Conservation (phyloP, 2,797 vertebrate genomes). For the Lophius americanus region DNA sequence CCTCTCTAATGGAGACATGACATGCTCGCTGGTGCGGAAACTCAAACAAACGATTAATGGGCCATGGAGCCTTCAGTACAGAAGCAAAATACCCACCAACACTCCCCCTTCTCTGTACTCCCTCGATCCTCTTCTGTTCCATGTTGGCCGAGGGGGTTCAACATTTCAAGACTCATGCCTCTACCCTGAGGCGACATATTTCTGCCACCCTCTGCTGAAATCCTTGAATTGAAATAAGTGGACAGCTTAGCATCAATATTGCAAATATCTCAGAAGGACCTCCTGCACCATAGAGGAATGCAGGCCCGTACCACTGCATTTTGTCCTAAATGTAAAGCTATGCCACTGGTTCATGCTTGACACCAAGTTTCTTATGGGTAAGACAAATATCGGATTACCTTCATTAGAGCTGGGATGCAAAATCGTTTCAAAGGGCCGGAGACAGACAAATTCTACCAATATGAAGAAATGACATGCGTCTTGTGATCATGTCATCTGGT, state of each 20-base stretch:
- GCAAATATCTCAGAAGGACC: neutral
- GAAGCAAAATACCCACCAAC: constrained; percentile 67
- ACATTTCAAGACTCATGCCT: constrained; percentile 68
- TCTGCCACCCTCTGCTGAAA: constrained; percentile 48
- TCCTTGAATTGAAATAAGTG: constrained; percentile 26
- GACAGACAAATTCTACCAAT: constrained; percentile 12
- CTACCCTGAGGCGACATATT: constrained; percentile 53
- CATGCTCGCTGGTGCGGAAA: constrained; percentile 83
- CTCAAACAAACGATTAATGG: constrained; percentile 88
- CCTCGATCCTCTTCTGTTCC: constrained; percentile 56
- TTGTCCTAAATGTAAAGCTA: neutral
- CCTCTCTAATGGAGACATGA: constrained; percentile 87
- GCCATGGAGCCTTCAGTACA: constrained; percentile 79
- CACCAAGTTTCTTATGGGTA: neutral
- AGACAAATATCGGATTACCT: constrained; percentile 15
- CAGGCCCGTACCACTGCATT: neutral
- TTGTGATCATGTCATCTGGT: constrained; percentile 35
- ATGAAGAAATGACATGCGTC: constrained; percentile 30
- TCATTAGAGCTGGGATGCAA: neutral
- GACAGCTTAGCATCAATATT: constrained; percentile 18
- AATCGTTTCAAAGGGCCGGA: constrained; percentile 25
- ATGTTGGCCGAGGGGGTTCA: constrained; percentile 54
- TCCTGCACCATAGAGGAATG: neutral
- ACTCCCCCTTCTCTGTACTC: constrained; percentile 48
- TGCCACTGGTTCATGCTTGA: neutral